These are phyloP conservation scores for Petrosia ficiformis DNA, from an alignment of 37 sponge, comb jelly and placozoan genomes.

Conservation along the genomic window DNA sequence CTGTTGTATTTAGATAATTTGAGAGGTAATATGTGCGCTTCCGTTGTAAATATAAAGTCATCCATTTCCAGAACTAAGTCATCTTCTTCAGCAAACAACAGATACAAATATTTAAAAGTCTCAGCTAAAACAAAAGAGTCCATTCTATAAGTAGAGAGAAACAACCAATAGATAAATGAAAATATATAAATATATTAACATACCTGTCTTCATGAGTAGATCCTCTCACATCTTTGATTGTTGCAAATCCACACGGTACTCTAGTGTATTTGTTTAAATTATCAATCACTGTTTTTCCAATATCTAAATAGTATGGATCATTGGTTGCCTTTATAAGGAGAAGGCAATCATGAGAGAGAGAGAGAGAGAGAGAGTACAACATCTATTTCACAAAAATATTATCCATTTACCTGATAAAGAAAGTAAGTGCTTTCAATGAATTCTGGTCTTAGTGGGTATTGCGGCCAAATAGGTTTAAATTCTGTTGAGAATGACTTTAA, in stretches of 20 bases:
- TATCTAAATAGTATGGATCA: constrained; percentile 85
- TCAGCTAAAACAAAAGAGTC: constrained; percentile 96
- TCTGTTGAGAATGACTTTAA: constrained; percentile 84
- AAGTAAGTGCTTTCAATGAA: constrained; percentile 95
- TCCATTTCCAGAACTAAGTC: constrained; percentile 81
- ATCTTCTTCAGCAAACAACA: constrained; percentile 85
- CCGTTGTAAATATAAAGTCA: constrained; percentile 91
- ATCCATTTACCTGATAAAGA: constrained; percentile 69
- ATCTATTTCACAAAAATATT: neutral
- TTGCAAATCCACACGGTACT: constrained; percentile 91
- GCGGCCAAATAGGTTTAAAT: constrained; percentile 83
- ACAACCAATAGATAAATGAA: neutral
- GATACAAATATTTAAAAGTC: constrained; percentile 93
- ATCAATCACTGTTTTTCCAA: constrained; percentile 75
- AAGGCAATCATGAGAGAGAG: neutral
- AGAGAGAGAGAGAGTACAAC: neutral
- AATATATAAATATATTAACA: neutral
- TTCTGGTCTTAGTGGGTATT: constrained; percentile 94
- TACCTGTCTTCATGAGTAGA: constrained; percentile 90
- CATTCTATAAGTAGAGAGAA: constrained; percentile 53
- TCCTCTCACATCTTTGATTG: constrained; percentile 75
- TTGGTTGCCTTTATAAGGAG: constrained; percentile 70
- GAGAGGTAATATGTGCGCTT: constrained; percentile 92
- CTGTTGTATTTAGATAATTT: constrained; percentile 25
- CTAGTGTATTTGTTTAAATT: constrained; percentile 71